Evolutionary conservation across 2,888 invertebrate species (phyloP), one percentile per base, ranked within the genome.

Genomic region (Rhimphoctona megacephalus): DNA sequence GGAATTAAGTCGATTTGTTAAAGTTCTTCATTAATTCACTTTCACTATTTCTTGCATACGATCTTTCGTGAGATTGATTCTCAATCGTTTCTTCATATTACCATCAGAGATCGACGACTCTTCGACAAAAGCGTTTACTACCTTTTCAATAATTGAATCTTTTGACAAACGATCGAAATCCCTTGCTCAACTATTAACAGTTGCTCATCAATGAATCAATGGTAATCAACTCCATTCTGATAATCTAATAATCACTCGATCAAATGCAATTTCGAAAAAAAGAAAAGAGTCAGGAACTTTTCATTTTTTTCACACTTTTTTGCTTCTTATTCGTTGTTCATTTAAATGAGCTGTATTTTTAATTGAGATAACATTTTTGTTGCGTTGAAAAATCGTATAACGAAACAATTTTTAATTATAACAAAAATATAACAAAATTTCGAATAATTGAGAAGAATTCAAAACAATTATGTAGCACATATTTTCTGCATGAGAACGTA

Each of bases 11-110:
- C 76, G 8, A 57, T 33, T 57, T 39, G 17, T 39, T 64, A 30
- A 49, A 57, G 25, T 36, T 66, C 76, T 76, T 82, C 76, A 69
- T 76, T 61, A 46, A 82, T 67, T 76, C 69, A 76, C 61, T 76
- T 76, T 69, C 54, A 69, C 81, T 66, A 36, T 76, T 76, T 5
- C 46, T 33, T 9, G 19, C 4, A 25, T 30, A 46, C 30, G 46
- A 76, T 74, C 57, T 14, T 25, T 25, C 39, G 57, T 57, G 39
- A n/a, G n/a, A 74, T 57, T 39, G 54, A 57, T 25, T 39, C 39
- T 43, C 57, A 22, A 66, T 54, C 52, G 72, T 36, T 73, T 52
- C 49, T 49, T 30, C 70, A 4, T 17, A 17, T 61, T 9, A 22
- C 54, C 22, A 17, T 54, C 54, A 5, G 30, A 30, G 61, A 30